phyloP scores from a whole-genome alignment of 1,140 invertebrate genomes.

The Ceratosolen solmsi region DNA sequence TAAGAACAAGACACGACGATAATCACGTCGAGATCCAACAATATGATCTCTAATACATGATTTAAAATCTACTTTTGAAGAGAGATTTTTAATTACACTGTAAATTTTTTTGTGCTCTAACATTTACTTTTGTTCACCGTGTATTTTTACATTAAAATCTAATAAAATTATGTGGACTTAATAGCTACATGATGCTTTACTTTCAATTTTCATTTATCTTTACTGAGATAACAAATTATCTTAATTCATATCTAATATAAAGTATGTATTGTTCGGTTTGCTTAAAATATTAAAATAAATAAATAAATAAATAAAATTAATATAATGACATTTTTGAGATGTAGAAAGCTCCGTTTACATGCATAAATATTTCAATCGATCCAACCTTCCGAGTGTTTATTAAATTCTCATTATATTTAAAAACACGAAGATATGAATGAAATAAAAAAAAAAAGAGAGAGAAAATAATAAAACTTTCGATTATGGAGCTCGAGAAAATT shows the following conservation, averaged over 20 bases:
- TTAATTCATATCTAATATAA: not conserved
- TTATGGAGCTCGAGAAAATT: no score
- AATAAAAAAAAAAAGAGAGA: not conserved
- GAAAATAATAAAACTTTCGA: not conserved
- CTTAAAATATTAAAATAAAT: not conserved
- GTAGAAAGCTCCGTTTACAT: not conserved
- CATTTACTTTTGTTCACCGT: not conserved
- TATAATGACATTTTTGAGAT: not conserved
- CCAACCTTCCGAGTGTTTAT: no score
- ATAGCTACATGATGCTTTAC: not conserved
- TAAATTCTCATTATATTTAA: not conserved
- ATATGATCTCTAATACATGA: not conserved
- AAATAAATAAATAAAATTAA: slow-evolving; percentile 3
- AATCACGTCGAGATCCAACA: not conserved
- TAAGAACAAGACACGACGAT: slow-evolving; percentile 6
- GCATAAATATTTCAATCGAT: no score
- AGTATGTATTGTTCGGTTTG: not conserved
- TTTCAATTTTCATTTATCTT: not conserved
- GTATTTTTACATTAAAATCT: not conserved
- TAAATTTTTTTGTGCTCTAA: slow-evolving; percentile 21
- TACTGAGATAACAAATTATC: not conserved
- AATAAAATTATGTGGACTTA: not conserved
- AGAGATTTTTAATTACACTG: not conserved
- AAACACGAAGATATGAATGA: not conserved
- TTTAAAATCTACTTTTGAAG: not conserved